Evolutionary conservation across 2,888 invertebrate species (phyloP).

Genomic region (Polymixis flavicincta): DNA sequence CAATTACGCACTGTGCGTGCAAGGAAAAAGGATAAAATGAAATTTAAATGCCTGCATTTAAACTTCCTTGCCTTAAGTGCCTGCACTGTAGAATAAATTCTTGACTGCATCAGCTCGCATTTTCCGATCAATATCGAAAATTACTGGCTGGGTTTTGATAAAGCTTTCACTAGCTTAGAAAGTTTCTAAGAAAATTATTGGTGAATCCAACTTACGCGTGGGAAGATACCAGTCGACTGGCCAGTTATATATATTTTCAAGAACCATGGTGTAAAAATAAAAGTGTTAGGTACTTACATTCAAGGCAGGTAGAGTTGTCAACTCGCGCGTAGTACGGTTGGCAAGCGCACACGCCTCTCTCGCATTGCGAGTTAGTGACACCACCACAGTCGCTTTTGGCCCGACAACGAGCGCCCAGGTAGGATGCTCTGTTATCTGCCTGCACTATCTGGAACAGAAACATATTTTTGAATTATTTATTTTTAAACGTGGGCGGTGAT

Average conservation of each 20-base stretch:
- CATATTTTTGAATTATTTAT: slow-evolving; percentile 9
- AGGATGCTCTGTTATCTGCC: slow-evolving; percentile 74
- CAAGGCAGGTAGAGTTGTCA: slow-evolving; percentile 95
- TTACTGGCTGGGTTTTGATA: slow-evolving; percentile 23
- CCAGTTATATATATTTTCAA: not conserved
- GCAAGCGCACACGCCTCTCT: slow-evolving; percentile 94
- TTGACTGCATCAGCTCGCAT: slow-evolving; percentile 18
- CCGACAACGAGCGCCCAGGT: slow-evolving; percentile 92
- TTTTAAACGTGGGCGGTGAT: not conserved
- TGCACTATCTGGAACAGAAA: slow-evolving; percentile 77
- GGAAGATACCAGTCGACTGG: slow-evolving; percentile 1
- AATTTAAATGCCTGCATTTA: slow-evolving; percentile 33
- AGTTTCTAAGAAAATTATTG: slow-evolving; percentile 29
- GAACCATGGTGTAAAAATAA: slow-evolving; percentile 28
- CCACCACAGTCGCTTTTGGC: slow-evolving; percentile 92
- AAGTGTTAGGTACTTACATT: slow-evolving; percentile 92
- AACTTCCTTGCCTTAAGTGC: too few relatives aligned
- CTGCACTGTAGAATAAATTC: slow-evolving; percentile 19
- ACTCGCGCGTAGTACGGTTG: slow-evolving; percentile 95
- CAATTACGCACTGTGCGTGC: slow-evolving; percentile 55
- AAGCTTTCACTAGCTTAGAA: slow-evolving; percentile 42
- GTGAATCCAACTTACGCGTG: not conserved
- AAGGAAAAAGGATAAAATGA: slow-evolving; percentile 49
- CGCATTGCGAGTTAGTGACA: slow-evolving; percentile 92
- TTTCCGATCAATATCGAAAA: slow-evolving; percentile 35